Conservation (phyloP, 2,113 vertebrate genomes). For the Noctilio leporinus region DNA sequence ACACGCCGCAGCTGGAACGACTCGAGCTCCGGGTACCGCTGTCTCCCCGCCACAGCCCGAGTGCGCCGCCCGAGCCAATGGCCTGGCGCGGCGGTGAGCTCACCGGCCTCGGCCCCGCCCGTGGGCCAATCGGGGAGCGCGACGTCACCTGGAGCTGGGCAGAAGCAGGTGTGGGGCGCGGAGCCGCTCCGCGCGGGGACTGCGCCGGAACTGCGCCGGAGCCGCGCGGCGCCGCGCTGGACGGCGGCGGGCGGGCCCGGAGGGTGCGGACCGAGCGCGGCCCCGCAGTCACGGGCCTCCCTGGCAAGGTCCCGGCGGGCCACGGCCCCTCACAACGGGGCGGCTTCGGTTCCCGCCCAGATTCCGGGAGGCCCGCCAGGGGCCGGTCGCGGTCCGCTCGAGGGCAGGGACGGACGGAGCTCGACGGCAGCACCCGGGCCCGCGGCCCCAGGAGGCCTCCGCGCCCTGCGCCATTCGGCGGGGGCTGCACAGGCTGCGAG, state of each 20-base stretch:
- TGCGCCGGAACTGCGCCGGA: constrained; percentile 71
- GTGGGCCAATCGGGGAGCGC: neutral
- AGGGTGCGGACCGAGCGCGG: constrained; percentile 9
- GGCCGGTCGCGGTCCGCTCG: neutral
- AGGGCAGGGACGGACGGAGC: neutral
- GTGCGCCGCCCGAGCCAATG: constrained; percentile 57
- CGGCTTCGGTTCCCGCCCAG: neutral
- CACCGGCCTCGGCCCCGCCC: constrained; percentile 43
- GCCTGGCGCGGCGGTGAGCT: constrained; percentile 64
- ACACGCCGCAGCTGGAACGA: constrained; percentile 59
- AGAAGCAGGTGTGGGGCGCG: constrained; percentile 71
- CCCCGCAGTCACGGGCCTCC: neutral
- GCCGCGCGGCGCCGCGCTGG: constrained; percentile 54
- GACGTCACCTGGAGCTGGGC: constrained; percentile 59
- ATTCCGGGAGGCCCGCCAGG: too few species aligned
- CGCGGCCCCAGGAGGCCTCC: neutral
- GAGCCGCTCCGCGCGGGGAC: constrained; percentile 62
- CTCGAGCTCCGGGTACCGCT: constrained; percentile 62
- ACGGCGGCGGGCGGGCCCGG: constrained; percentile 20
- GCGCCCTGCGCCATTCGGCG: neutral
- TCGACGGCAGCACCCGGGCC: neutral
- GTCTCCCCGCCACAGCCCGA: constrained; percentile 73
- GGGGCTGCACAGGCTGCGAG: neutral
- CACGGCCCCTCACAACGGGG: neutral
- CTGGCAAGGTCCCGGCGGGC: too few species aligned